Evolutionary conservation across 2,888 invertebrate genomes (phyloP).

Genomic region (Lasioglossum vierecki): DNA sequence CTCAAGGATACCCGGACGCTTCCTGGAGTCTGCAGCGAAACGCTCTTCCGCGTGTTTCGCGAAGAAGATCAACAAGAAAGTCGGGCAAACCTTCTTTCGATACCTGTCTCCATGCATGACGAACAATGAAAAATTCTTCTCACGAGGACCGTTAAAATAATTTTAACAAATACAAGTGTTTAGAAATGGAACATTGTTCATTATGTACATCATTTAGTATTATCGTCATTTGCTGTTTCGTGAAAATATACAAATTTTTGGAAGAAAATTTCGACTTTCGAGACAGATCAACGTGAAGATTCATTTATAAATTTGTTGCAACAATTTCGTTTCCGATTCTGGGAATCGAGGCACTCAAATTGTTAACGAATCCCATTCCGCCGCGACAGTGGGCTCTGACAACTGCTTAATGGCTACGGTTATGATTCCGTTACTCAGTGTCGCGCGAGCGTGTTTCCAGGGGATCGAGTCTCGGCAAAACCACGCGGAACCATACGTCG

Average conservation of each 20-base stretch:
- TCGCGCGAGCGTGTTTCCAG: constrained; percentile 29
- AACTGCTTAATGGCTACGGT: constrained; percentile 33
- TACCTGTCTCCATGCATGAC: neutral
- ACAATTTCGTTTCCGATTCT: neutral
- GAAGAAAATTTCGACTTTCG: neutral
- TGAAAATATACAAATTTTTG: neutral
- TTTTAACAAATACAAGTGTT: neutral
- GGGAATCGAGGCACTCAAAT: neutral
- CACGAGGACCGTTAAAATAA: neutral
- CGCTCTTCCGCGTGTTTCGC: neutral
- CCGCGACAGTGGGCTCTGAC: neutral
- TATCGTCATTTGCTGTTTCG: too few species aligned
- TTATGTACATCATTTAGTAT: too few species aligned
- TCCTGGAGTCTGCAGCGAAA: constrained; percentile 27
- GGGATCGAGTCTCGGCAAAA: constrained; percentile 19
- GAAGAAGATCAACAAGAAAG: neutral
- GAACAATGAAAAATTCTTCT: neutral
- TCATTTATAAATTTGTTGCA: neutral
- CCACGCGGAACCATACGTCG: constrained; percentile 38
- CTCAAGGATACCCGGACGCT: constrained; percentile 51
- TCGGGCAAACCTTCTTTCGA: neutral
- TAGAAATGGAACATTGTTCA: too few species aligned
- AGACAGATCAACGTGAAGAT: neutral
- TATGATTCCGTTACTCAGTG: constrained; percentile 37
- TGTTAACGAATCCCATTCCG: neutral